Evolutionary conservation across 1,140 invertebrate species (phyloP).

Genomic region (Drosophila mauritiana): DNA sequence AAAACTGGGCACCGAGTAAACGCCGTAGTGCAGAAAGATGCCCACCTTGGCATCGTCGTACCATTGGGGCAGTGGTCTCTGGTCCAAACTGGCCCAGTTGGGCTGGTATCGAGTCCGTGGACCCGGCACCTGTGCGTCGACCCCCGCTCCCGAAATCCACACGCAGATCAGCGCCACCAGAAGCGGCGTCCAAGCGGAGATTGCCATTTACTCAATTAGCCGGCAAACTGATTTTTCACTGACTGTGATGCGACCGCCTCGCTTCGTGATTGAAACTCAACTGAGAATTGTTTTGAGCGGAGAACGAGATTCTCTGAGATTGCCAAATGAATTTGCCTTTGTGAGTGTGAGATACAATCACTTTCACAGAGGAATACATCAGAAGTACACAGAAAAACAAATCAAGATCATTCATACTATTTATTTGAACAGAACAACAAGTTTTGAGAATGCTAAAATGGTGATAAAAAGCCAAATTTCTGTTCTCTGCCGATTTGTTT

Average conservation of each 20-base stretch:
- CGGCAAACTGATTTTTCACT: background rate
- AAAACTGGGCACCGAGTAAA: conserved; percentile 95
- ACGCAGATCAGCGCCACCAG: conserved; percentile 12
- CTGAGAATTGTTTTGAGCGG: conserved; percentile 11
- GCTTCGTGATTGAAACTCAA: conserved; percentile 18
- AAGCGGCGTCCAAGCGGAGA: conserved; percentile 39
- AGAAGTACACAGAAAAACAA: background rate
- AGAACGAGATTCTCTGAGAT: background rate
- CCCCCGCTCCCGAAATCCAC: background rate
- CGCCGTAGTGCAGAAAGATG: conserved; percentile 97
- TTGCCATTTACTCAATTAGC: conserved; percentile 42
- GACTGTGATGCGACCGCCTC: conserved; percentile 3
- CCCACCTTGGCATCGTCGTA: conserved; percentile 96
- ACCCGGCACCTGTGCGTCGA: conserved; percentile 34
- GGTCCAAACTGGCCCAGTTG: conserved; percentile 94
- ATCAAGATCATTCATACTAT: background rate
- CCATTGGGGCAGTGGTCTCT: conserved; percentile 92
- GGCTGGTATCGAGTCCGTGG: conserved; percentile 86
- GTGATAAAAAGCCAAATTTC: conserved; percentile 26
- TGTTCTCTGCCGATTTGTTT: conserved; percentile 2
- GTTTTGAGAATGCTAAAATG: background rate
- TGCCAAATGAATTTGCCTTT: background rate
- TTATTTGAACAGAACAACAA: too few relatives aligned
- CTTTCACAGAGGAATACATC: background rate
- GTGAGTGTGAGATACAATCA: background rate